Percentiles rank a stretch among this genome's conserved stretches.
Conservation (phyloP, 1,140 invertebrate species). For the Formica selysi region DNA sequence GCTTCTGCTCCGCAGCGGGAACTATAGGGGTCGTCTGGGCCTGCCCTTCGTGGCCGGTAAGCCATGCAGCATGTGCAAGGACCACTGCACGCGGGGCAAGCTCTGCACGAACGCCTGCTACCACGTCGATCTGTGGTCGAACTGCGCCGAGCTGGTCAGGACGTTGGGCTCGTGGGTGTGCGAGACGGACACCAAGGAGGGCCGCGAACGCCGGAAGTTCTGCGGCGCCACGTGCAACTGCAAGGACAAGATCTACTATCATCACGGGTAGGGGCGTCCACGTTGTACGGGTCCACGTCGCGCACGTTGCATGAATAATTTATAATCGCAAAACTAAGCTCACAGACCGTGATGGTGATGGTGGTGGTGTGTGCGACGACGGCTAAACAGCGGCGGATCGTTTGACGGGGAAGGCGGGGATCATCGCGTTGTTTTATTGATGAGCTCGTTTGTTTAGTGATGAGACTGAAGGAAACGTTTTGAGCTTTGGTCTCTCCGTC, state of each 20-base stretch:
- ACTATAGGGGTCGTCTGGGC: conserved; percentile 88
- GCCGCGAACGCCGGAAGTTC: conserved; percentile 87
- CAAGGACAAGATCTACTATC: conserved; percentile 85
- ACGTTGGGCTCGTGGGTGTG: conserved; percentile 89
- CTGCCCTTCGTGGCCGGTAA: conserved; percentile 90
- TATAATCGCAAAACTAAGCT: conserved; percentile 34
- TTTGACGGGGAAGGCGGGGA: background rate
- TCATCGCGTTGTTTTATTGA: conserved; percentile 57
- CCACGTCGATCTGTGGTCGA: conserved; percentile 90
- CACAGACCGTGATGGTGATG: conserved; percentile 7
- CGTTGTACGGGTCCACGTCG: conserved; percentile 28
- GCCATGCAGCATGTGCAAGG: conserved; percentile 89
- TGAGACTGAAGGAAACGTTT: conserved; percentile 20
- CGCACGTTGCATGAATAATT: conserved; percentile 55
- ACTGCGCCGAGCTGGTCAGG: conserved; percentile 89
- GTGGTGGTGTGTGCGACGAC: conserved; percentile 5
- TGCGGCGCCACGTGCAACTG: conserved; percentile 92
- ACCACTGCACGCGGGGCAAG: conserved; percentile 88
- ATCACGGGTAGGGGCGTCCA: conserved; percentile 57
- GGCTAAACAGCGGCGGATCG: conserved; percentile 25
- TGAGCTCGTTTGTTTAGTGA: conserved; percentile 50
- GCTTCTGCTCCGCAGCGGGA: conserved; percentile 88
- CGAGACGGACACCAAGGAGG: conserved; percentile 87
- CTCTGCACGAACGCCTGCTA: conserved; percentile 92
- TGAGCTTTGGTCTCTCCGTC: background rate